Percentiles rank a stretch among this genome's conserved stretches.
Conservation (phyloP, 2,797 vertebrate species). For the Poeciliopsis paucimaculata region DNA sequence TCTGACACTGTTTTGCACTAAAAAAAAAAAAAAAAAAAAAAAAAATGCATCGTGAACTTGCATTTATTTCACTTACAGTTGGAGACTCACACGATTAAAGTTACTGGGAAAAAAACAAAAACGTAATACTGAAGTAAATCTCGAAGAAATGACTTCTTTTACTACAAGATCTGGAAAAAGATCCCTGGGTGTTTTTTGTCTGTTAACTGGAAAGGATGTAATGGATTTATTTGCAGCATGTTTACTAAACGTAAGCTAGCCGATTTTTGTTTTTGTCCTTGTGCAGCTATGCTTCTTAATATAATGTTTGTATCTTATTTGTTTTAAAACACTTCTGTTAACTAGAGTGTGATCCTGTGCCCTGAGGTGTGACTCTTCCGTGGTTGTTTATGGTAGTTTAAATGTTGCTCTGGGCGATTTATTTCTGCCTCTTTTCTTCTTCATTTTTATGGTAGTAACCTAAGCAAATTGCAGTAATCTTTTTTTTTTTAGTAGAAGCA, state of each 20-base stretch:
- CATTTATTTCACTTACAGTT: not conserved
- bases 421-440: not conserved
- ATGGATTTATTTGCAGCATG: not conserved
- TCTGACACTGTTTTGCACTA: not conserved
- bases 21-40: too few relatives aligned
- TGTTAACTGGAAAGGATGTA: not conserved
- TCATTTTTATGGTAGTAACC: constrained; percentile 26
- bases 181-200: not conserved
- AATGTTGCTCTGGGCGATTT: constrained; percentile 35
- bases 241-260: not conserved
- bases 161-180: too few relatives aligned
- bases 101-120: not conserved
- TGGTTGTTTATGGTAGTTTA: constrained; percentile 43
- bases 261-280: not conserved
- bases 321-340: not conserved
- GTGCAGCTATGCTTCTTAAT: not conserved
- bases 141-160: not conserved
- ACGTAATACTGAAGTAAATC: not conserved
- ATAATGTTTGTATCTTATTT: not conserved
- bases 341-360: constrained; percentile 8
- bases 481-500: constrained; percentile 41
- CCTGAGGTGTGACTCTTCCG: constrained; percentile 32
- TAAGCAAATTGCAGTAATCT: constrained; percentile 52
- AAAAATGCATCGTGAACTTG: not conserved
- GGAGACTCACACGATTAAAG: not conserved